These are phyloP conservation scores for Leucosticte australis DNA, from an alignment of 2,113 vertebrate species.

Conservation along the genomic window DNA sequence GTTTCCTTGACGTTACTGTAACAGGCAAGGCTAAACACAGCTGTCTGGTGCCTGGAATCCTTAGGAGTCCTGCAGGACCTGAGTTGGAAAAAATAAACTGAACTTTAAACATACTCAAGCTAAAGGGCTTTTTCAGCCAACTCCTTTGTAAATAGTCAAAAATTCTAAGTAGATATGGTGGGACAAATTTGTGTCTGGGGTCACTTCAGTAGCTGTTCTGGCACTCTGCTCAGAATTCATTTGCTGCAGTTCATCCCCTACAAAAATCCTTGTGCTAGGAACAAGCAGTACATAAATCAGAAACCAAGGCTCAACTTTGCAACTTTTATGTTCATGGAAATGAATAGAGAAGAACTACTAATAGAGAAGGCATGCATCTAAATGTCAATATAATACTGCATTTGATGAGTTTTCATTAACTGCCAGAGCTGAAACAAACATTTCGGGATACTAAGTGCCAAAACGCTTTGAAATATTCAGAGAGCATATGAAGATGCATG, in stretches of 20 bases:
- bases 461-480: neutral
- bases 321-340: neutral
- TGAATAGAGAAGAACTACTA: neutral
- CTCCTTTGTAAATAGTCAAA: conserved; percentile 16
- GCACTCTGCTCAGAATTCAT: neutral
- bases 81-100: conserved; percentile 71
- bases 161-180: neutral
- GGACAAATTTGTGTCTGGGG: neutral
- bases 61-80: conserved; percentile 50
- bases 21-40: conserved; percentile 70
- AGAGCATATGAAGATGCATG: neutral
- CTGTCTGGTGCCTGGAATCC: conserved; percentile 63
- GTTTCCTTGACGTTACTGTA: conserved; percentile 61
- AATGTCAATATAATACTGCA: neutral
- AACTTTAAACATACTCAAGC: conserved; percentile 37
- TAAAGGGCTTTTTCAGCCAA: conserved; percentile 45
- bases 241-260: neutral
- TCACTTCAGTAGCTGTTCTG: neutral
- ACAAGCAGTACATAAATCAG: neutral
- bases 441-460: neutral
- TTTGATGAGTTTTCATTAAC: conserved; percentile 22
- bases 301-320: neutral
- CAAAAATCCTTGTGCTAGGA: neutral
- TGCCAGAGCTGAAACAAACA: neutral
- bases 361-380: neutral